A percentile compares a stretch with the other conserved stretches of the same genome.
phyloP scores from a whole-genome alignment of 1,140 invertebrate species.

The Dendroctonus valens region DNA sequence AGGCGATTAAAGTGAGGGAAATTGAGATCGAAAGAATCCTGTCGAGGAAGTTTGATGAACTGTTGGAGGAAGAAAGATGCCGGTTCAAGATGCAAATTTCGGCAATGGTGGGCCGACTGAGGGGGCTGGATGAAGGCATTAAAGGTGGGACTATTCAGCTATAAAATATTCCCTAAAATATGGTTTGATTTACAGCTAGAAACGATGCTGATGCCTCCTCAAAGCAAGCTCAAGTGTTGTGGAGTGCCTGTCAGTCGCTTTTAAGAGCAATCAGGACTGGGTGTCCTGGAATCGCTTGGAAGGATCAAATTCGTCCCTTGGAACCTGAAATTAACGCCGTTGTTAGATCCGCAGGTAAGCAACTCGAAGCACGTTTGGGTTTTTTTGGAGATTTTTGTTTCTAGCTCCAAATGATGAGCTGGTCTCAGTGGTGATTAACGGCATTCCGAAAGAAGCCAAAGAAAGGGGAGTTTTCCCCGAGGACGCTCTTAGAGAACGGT shows the following conservation, averaged over 20 bases:
- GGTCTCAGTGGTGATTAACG: slow-evolving; percentile 69
- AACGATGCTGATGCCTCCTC: slow-evolving; percentile 68
- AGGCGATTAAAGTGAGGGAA: slow-evolving; percentile 70
- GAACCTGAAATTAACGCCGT: slow-evolving; percentile 71
- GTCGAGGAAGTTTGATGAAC: slow-evolving; percentile 67
- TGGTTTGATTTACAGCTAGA: slow-evolving; percentile 23
- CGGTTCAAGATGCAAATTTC: slow-evolving; percentile 77
- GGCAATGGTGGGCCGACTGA: slow-evolving; percentile 75
- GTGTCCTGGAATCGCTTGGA: slow-evolving; percentile 53
- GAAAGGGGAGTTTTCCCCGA: slow-evolving; percentile 84
- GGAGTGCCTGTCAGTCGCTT: slow-evolving; percentile 88
- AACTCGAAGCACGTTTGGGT: neutral
- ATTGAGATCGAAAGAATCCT: slow-evolving; percentile 65
- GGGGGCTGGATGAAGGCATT: slow-evolving; percentile 84
- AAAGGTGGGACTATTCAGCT: slow-evolving; percentile 59
- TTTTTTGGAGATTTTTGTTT: slow-evolving; percentile 26
- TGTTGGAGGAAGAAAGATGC: slow-evolving; percentile 65
- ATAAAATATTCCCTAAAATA: too few species aligned
- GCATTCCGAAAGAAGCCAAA: slow-evolving; percentile 73
- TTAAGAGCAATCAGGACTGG: slow-evolving; percentile 70
- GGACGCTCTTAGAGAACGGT: slow-evolving; percentile 78
- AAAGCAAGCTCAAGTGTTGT: slow-evolving; percentile 81
- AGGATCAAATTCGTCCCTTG: slow-evolving; percentile 69
- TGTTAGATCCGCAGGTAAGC: slow-evolving; percentile 65
- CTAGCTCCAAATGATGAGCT: slow-evolving; percentile 64